Evolutionary conservation across 2,888 invertebrate genomes (phyloP).

Genomic region (Spicauda simplicius): DNA sequence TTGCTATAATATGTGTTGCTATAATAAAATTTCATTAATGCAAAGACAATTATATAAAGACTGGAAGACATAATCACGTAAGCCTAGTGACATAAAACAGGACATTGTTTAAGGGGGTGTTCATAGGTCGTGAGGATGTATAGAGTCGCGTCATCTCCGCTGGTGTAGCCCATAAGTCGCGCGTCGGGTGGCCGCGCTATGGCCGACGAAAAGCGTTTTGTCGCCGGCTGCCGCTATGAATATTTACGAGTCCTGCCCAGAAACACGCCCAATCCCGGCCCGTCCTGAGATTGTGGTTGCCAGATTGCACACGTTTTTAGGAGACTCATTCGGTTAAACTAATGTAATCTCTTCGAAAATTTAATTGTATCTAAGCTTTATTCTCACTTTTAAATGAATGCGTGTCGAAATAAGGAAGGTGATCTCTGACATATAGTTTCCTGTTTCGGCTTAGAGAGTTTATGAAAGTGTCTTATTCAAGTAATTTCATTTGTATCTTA

Average conservation of each 20-base stretch:
- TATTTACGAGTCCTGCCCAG: slow-evolving; percentile 67
- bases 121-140: slow-evolving; percentile 36
- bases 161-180: slow-evolving; percentile 65
- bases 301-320: background rate
- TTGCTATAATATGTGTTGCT: too few relatives aligned
- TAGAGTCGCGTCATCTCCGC: slow-evolving; percentile 53
- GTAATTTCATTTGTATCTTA: too few relatives aligned
- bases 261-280: slow-evolving; percentile 58
- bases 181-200: slow-evolving; percentile 69
- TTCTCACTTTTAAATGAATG: too few relatives aligned
- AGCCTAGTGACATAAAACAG: slow-evolving; percentile 5
- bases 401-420: too few relatives aligned
- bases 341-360: too few relatives aligned
- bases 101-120: too few relatives aligned
- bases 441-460: too few relatives aligned
- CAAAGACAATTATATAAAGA: background rate
- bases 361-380: background rate
- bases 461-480: too few relatives aligned
- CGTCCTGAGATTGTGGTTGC: slow-evolving; percentile 26
- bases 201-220: slow-evolving; percentile 68
- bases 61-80: background rate
- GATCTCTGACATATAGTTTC: too few relatives aligned
- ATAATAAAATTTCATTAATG: too few relatives aligned
- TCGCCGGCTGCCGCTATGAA: slow-evolving; percentile 70
- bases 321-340: background rate